Percentiles rank a stretch among this genome's conserved stretches.
These are phyloP conservation scores for Maconellicoccus hirsutus DNA, from an alignment of 1,140 invertebrate genomes.

Conservation along the genomic window DNA sequence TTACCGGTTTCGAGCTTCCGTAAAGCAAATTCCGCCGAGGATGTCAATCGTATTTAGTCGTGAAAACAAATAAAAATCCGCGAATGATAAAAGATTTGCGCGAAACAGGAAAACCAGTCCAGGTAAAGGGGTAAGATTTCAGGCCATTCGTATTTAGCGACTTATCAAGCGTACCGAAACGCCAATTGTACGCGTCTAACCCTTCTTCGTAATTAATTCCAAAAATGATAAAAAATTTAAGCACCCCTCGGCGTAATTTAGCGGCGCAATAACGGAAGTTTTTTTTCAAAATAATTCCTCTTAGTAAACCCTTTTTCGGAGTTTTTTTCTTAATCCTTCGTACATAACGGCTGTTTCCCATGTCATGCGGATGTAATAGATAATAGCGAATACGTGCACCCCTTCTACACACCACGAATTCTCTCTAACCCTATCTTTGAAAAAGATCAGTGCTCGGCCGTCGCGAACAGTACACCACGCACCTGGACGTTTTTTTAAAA, in stretches of 20 bases:
- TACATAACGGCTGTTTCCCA: conserved; percentile 20
- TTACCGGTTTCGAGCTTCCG: no score
- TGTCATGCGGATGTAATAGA: conserved; percentile 22
- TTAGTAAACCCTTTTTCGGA: background rate
- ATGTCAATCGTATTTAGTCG: no score
- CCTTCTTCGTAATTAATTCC: background rate
- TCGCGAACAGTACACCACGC: background rate
- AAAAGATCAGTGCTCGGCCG: conserved; percentile 15
- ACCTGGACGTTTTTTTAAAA: conserved; percentile 7
- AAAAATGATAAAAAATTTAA: conserved; percentile 18
- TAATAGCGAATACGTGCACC: conserved; percentile 19
- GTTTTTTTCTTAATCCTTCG: conserved; percentile 14
- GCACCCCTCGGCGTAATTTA: conserved; percentile 19
- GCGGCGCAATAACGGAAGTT: conserved; percentile 14
- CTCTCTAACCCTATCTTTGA: conserved; percentile 17
- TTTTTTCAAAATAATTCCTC: background rate
- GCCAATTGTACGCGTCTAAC: background rate
- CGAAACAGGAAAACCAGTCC: conserved; percentile 8
- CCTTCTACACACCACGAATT: conserved; percentile 13
- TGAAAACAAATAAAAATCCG: no score
- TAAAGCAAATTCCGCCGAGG: no score
- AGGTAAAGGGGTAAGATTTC: background rate
- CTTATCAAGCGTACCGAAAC: background rate
- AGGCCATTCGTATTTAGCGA: background rate
- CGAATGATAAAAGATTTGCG: no score